A percentile compares a stretch with the other conserved stretches of the same genome.
Evolutionary conservation across 2,113 vertebrate genomes (phyloP).

Genomic region (Cyphomyrus discorhynchus): DNA sequence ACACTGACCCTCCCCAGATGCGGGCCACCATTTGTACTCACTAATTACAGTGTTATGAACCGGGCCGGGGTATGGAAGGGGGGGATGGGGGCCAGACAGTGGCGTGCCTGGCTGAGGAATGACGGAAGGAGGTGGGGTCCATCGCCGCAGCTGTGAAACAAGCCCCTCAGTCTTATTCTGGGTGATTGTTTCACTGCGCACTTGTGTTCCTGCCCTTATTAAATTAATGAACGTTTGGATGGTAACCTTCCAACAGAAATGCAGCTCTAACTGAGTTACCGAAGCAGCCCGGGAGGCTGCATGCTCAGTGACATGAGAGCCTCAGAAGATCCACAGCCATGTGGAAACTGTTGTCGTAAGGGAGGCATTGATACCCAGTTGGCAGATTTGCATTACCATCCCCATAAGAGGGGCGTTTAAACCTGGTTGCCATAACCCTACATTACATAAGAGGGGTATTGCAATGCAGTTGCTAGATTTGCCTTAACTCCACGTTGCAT

Average conservation of each 20-base stretch:
- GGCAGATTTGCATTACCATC: conserved; percentile 43
- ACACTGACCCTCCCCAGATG: conserved; percentile 54
- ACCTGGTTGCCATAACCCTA: too few species aligned
- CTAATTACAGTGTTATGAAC: conserved; percentile 52
- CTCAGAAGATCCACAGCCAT: not conserved
- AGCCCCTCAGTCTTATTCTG: not conserved
- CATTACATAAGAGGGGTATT: not conserved
- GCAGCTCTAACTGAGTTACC: not conserved
- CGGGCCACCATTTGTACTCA: conserved; percentile 52
- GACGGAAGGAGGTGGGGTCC: not conserved
- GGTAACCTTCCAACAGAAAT: not conserved
- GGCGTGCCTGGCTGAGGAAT: conserved; percentile 25
- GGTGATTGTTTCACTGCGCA: not conserved
- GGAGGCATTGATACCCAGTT: conserved; percentile 22
- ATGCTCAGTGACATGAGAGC: not conserved
- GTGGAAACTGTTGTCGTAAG: not conserved
- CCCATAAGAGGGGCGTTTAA: not conserved
- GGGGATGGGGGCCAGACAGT: conserved; percentile 23
- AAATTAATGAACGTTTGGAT: not conserved
- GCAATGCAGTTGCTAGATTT: not conserved
- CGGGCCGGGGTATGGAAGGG: conserved; percentile 34
- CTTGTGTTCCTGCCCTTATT: not conserved
- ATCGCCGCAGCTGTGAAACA: conserved; percentile 1
- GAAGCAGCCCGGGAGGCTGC: not conserved
- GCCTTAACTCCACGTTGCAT: not conserved